These are phyloP conservation scores for Trematomus bernacchii DNA, from an alignment of 2,797 vertebrate genomes.

Conservation along the genomic window DNA sequence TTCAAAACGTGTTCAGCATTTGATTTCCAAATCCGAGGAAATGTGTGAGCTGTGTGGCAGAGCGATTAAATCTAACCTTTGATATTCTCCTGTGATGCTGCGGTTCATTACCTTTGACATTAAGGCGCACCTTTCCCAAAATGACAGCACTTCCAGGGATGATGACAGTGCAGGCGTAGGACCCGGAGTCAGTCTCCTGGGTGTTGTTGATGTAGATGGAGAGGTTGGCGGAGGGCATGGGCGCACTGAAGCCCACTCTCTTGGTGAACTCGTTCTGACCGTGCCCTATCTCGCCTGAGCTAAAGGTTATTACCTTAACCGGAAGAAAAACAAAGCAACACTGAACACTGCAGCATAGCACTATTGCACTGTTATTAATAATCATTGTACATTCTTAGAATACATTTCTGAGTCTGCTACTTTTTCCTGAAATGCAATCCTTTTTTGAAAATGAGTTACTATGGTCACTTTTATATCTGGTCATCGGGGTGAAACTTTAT, in stretches of 20 bases:
- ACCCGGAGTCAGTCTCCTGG: conserved; percentile 89
- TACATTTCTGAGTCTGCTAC: background rate
- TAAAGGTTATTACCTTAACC: conserved; percentile 88
- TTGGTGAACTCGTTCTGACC: conserved; percentile 79
- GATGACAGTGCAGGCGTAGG: conserved; percentile 89
- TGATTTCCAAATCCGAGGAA: conserved; percentile 21
- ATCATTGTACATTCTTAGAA: background rate
- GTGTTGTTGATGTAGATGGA: conserved; percentile 92
- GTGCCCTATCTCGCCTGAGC: conserved; percentile 83
- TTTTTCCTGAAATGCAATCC: background rate
- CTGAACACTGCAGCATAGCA: background rate
- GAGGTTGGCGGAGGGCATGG: conserved; percentile 87
- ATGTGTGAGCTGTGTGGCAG: background rate
- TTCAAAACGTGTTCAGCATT: conserved; percentile 34
- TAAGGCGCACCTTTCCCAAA: conserved; percentile 81
- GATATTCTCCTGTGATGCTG: conserved; percentile 17
- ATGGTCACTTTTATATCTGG: background rate
- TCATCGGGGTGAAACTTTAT: background rate
- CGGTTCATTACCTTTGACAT: conserved; percentile 83
- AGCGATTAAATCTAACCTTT: conserved; percentile 51
- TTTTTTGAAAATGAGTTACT: background rate
- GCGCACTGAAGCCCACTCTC: conserved; percentile 86
- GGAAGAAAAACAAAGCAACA: background rate
- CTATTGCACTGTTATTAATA: background rate
- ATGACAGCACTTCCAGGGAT: conserved; percentile 78